A percentile compares a stretch with the other conserved stretches of the same genome.
phyloP scores from a whole-genome alignment of 1,140 invertebrate genomes.

The Orussus abietinus region DNA sequence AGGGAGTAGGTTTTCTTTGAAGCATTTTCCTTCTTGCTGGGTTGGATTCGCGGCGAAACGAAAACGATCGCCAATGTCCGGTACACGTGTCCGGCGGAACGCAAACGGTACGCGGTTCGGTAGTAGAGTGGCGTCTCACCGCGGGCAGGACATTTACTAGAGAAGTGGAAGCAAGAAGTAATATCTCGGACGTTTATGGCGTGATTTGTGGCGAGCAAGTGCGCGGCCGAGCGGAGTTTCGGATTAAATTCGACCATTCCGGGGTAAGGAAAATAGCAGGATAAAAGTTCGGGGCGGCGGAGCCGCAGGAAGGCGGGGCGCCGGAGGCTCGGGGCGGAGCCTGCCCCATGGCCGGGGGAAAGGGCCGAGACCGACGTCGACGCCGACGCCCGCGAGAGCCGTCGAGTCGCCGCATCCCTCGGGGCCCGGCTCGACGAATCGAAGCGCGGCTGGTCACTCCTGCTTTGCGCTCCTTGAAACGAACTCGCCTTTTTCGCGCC shows the following conservation, averaged over 20 bases:
- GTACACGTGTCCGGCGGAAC: neutral
- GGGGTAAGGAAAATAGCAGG: slow-evolving; percentile 45
- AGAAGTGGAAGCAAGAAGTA: slow-evolving; percentile 4
- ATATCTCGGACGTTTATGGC: slow-evolving; percentile 44
- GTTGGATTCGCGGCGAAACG: no score
- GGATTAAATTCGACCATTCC: slow-evolving; percentile 51
- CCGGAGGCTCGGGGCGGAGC: neutral
- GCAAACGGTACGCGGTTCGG: neutral
- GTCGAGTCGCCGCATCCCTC: no score
- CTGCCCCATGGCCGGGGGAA: no score
- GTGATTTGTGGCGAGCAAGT: slow-evolving; percentile 50
- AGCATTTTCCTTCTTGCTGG: no score
- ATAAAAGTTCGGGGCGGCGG: slow-evolving; percentile 37
- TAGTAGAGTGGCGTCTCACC: slow-evolving; percentile 12
- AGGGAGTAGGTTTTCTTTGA: no score
- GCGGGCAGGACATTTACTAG: neutral
- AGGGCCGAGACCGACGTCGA: no score
- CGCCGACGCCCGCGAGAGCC: no score
- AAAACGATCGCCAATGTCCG: neutral
- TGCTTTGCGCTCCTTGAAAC: no score
- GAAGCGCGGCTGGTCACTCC: no score
- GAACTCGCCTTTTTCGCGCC: no score
- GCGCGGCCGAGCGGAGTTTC: slow-evolving; percentile 40
- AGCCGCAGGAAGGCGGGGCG: neutral
- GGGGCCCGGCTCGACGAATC: no score